Percentiles rank a stretch among this genome's conserved stretches.
phyloP scores from a whole-genome alignment of 2,113 vertebrate species.

The Camelus dromedarius region DNA sequence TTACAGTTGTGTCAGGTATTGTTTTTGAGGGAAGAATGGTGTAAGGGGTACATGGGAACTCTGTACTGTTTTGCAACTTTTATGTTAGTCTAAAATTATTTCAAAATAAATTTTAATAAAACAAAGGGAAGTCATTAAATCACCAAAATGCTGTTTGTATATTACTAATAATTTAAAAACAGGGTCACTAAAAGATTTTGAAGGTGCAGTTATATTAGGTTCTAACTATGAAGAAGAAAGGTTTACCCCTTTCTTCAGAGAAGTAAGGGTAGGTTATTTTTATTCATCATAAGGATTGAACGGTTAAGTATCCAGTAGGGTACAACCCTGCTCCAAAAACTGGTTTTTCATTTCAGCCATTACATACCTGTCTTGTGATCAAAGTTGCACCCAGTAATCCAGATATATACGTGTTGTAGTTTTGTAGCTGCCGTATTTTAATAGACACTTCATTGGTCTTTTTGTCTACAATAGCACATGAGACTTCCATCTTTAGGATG shows the following conservation, averaged over 20 bases:
- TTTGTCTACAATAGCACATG: background rate
- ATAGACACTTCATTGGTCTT: background rate
- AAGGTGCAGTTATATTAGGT: background rate
- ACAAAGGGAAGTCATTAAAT: background rate
- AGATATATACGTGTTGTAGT: background rate
- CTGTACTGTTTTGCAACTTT: background rate
- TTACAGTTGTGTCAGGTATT: background rate
- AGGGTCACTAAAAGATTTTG: background rate
- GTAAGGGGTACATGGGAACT: background rate
- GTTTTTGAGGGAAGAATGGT: background rate
- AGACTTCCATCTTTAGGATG: background rate
- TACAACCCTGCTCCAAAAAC: background rate
- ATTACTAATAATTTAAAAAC: constrained; percentile 19
- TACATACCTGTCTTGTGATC: background rate
- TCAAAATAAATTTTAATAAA: background rate
- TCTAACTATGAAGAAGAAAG: background rate
- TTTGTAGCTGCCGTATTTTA: constrained; percentile 2
- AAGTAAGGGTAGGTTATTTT: background rate
- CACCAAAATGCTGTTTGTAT: background rate
- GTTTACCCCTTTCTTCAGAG: background rate
- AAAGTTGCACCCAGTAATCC: background rate
- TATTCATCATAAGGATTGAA: constrained; percentile 36
- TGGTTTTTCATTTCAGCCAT: background rate
- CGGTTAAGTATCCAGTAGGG: background rate
- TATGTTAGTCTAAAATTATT: background rate